These are phyloP conservation scores for Pteruthius melanotis DNA, from an alignment of 2,113 vertebrate species.

Conservation along the genomic window DNA sequence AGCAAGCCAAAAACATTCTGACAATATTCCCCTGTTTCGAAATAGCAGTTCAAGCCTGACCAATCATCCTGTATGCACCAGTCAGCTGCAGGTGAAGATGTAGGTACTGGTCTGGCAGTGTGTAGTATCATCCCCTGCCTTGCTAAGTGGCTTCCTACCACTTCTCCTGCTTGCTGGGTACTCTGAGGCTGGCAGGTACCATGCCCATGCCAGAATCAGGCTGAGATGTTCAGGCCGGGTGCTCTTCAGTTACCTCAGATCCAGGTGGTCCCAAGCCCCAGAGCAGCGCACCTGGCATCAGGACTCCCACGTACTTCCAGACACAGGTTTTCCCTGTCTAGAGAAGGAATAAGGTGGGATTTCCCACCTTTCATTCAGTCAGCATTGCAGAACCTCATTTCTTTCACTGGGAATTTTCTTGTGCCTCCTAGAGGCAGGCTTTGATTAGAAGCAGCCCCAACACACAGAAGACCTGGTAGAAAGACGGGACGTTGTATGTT, in stretches of 20 bases:
- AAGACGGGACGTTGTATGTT: neutral
- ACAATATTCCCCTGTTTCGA: neutral
- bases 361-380: neutral
- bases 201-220: neutral
- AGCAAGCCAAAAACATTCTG: neutral
- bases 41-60: neutral
- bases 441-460: neutral
- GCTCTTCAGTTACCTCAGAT: neutral
- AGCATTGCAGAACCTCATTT: neutral
- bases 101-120: neutral
- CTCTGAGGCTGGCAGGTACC: neutral
- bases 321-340: neutral
- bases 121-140: neutral
- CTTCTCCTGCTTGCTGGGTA: neutral
- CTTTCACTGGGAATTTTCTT: neutral
- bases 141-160: neutral
- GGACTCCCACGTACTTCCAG: rapidly evolving
- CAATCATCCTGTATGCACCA: rapidly evolving
- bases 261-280: rapidly evolving
- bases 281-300: neutral
- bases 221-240: neutral
- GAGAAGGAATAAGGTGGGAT: neutral
- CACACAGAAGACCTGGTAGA: neutral
- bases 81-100: neutral
- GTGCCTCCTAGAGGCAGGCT: neutral